Conservation (phyloP, 2,797 vertebrate species). For the Pipistrellus nathusii region DNA sequence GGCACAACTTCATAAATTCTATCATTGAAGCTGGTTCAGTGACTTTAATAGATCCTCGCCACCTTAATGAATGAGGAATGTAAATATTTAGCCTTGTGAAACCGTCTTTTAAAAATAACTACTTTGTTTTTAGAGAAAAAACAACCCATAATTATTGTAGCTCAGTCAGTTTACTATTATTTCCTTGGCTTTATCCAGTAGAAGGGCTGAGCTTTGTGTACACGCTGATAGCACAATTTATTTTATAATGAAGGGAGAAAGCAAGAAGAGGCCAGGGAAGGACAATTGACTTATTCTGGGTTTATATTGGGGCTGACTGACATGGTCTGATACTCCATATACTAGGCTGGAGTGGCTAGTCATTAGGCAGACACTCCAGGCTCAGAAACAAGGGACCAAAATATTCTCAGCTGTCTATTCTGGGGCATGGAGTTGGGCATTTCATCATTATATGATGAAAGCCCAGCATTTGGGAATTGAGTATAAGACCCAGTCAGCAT, state of each 20-base stretch:
- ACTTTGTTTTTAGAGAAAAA: background rate
- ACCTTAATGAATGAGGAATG: background rate
- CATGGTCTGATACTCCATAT: background rate
- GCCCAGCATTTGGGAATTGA: background rate
- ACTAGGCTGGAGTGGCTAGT: background rate
- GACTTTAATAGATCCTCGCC: background rate
- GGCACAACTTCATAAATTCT: conserved; percentile 9
- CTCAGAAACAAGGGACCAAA: background rate
- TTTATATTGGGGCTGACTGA: background rate
- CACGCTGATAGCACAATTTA: background rate
- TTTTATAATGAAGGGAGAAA: conserved; percentile 13
- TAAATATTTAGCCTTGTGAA: conserved; percentile 34
- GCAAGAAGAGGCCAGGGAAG: background rate
- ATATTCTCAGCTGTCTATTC: background rate
- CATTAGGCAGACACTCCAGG: conserved; percentile 12
- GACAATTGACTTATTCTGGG: background rate
- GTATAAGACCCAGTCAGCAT: background rate
- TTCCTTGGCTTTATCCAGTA: conserved; percentile 24
- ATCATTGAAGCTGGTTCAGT: conserved; percentile 29
- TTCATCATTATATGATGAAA: background rate
- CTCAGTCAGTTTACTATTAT: background rate
- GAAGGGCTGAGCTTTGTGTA: background rate
- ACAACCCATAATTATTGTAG: background rate
- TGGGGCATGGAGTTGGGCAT: background rate
- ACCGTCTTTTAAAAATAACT: conserved; percentile 24